These are phyloP conservation scores for Eumaeus atala DNA, from an alignment of 1,140 invertebrate species.

Conservation along the genomic window DNA sequence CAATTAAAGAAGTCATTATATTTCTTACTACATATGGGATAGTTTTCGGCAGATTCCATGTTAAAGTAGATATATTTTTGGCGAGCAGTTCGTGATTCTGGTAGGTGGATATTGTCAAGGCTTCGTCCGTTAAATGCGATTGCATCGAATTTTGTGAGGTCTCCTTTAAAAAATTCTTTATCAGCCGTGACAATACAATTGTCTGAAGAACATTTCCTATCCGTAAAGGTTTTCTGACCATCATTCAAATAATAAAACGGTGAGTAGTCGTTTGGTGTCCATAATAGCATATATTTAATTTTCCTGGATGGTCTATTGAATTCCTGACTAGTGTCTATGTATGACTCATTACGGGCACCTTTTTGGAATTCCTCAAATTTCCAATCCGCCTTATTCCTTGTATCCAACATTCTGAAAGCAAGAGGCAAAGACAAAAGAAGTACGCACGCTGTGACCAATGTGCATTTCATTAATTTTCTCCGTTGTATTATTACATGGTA, in stretches of 20 bases:
- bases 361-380: no score
- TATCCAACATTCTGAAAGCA: no score
- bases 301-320: no score
- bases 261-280: constrained; percentile 37
- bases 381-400: no score
- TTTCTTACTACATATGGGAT: constrained; percentile 40
- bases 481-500: no score
- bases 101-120: constrained; percentile 30
- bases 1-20: constrained; percentile 75
- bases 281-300: constrained; percentile 49
- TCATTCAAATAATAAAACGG: constrained; percentile 40
- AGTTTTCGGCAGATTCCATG: constrained; percentile 69
- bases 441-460: no score
- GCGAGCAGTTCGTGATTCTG: constrained; percentile 40
- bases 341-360: no score
- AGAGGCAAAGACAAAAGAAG: no score
- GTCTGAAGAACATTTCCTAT: constrained; percentile 43
- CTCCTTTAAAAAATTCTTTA: constrained; percentile 39
- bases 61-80: constrained; percentile 73
- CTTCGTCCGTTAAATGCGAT: constrained; percentile 65
- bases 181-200: constrained; percentile 56
- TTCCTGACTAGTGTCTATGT: no score
- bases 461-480: no score
- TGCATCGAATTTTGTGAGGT: constrained; percentile 58
- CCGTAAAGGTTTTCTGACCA: constrained; percentile 45